These are phyloP conservation scores for Macaca fascicularis DNA, from an alignment of 2,113 vertebrate species.

Conservation along the genomic window T2T-MFA8v1.1 NC_088387.1:49686001-49686500, in stretches of 20 bases:
- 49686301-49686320: conserved; percentile 60
- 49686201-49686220: conserved; percentile 53
- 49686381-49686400: conserved; percentile 61
- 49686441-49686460: conserved; percentile 60
- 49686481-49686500: conserved; percentile 47
- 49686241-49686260: neutral
- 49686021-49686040: conserved; percentile 9
- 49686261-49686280: neutral
- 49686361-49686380: conserved; percentile 60
- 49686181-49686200: conserved; percentile 44
- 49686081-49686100: neutral
- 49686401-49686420: conserved; percentile 65
- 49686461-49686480: conserved; percentile 61
- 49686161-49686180: conserved; percentile 30
- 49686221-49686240: conserved; percentile 29
- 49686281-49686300: conserved; percentile 22
- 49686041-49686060: neutral
- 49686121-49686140: conserved; percentile 10
- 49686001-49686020: neutral
- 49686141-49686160: conserved; percentile 55
- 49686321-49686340: conserved; percentile 51
- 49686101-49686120: conserved; percentile 1
- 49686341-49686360: conserved; percentile 66
- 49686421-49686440: conserved; percentile 53
- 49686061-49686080: neutral